Percentiles rank a stretch among this genome's conserved stretches.
Evolutionary conservation across 2,888 invertebrate species (phyloP).

Genomic region (Podotricha telesiphe): DNA sequence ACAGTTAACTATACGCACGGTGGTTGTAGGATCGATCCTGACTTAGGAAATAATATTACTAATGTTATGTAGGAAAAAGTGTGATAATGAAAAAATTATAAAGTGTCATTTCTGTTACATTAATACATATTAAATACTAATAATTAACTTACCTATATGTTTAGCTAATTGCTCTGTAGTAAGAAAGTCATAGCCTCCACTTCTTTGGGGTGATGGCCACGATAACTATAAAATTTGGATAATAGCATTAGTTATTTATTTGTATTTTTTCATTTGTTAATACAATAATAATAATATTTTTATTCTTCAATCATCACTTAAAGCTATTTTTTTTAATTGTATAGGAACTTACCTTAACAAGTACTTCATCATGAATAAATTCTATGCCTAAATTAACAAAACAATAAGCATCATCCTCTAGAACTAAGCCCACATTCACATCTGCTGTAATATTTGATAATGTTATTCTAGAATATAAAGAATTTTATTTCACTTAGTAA

Average conservation of each 20-base stretch:
- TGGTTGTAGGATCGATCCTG: too few relatives aligned
- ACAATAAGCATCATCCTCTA: conserved; percentile 82
- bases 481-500: too few relatives aligned
- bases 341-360: conserved; percentile 77
- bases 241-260: too few relatives aligned
- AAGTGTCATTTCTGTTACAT: too few relatives aligned
- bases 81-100: too few relatives aligned
- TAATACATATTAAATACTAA: neutral
- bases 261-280: too few relatives aligned
- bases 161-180: conserved; percentile 78
- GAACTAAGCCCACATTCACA: conserved; percentile 81
- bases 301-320: too few relatives aligned
- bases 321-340: too few relatives aligned
- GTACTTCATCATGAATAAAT: conserved; percentile 79
- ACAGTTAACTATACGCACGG: too few relatives aligned
- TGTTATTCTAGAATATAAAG: conserved; percentile 69
- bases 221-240: conserved; percentile 62
- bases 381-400: conserved; percentile 83
- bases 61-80: too few relatives aligned
- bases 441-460: conserved; percentile 81
- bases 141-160: conserved; percentile 67
- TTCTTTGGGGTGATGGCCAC: conserved; percentile 77
- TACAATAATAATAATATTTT: too few relatives aligned
- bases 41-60: too few relatives aligned
- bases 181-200: conserved; percentile 78